Evolutionary conservation across 2,888 invertebrate species (phyloP).

Genomic region (Diplazon laetatorius): DNA sequence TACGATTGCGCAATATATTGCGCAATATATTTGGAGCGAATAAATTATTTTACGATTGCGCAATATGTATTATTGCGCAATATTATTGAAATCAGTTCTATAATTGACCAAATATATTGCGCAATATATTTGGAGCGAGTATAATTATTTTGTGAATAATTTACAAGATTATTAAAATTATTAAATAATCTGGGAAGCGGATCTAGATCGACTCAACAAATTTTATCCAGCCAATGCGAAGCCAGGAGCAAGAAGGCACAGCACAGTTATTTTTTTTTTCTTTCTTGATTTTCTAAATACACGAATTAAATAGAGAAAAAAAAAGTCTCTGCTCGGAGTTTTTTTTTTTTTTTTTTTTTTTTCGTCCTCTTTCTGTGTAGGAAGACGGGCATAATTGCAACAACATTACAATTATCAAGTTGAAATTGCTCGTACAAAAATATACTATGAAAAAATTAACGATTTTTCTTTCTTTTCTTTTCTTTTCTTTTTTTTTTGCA

Average conservation of each 20-base stretch:
- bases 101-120: too few relatives aligned
- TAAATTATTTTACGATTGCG: too few relatives aligned
- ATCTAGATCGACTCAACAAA: not conserved
- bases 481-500: too few relatives aligned
- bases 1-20: too few relatives aligned
- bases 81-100: too few relatives aligned
- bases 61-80: too few relatives aligned
- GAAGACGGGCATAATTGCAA: constrained; percentile 59
- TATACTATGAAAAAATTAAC: constrained; percentile 70
- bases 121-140: too few relatives aligned
- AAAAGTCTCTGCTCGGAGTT: not conserved
- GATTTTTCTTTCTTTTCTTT: constrained; percentile 45
- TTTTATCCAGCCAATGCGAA: not conserved
- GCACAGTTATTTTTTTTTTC: too few relatives aligned
- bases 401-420: constrained; percentile 35
- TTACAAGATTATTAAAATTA: too few relatives aligned
- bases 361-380: not conserved
- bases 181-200: not conserved
- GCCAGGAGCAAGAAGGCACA: constrained; percentile 16
- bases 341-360: not conserved
- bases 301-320: not conserved
- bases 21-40: too few relatives aligned
- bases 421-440: constrained; percentile 68
- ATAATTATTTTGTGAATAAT: too few relatives aligned
- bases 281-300: not conserved